phyloP scores from a whole-genome alignment of 2,888 invertebrate species.

The Polydrusus cervinus region DNA sequence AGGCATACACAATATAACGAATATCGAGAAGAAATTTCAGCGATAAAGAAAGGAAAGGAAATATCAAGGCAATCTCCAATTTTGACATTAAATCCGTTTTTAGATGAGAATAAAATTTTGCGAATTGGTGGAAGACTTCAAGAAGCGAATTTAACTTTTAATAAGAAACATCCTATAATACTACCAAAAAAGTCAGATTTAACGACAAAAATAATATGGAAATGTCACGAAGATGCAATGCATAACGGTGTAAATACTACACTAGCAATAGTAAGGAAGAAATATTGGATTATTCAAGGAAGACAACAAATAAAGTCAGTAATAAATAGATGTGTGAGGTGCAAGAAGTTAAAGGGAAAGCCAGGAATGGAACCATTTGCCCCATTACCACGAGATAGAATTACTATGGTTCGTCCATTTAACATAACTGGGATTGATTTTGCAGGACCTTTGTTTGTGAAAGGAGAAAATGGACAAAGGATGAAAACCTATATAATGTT shows the following conservation, averaged over 20 bases:
- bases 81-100: not conserved
- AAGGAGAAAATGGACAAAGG: not conserved
- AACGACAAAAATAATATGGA: conserved; percentile 12
- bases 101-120: not conserved
- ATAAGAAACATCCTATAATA: conserved; percentile 16
- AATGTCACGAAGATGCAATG: not conserved
- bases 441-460: conserved; percentile 8
- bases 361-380: conserved; percentile 15
- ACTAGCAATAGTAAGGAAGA: not conserved
- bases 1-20: not conserved
- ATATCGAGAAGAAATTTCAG: not conserved
- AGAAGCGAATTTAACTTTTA: not conserved
- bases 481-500: conserved; percentile 31
- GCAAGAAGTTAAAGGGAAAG: conserved; percentile 12
- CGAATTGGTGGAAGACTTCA: not conserved
- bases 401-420: conserved; percentile 1
- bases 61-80: not conserved
- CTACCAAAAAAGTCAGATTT: conserved; percentile 23
- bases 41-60: not conserved
- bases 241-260: not conserved
- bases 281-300: not conserved
- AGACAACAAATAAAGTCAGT: conserved; percentile 16
- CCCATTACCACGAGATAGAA: conserved; percentile 19
- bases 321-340: not conserved
- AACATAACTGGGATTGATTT: conserved; percentile 16